Base-by-base conservation (phyloP, 2,113 vertebrate species). In the Lichenostomus cassidix region DNA sequence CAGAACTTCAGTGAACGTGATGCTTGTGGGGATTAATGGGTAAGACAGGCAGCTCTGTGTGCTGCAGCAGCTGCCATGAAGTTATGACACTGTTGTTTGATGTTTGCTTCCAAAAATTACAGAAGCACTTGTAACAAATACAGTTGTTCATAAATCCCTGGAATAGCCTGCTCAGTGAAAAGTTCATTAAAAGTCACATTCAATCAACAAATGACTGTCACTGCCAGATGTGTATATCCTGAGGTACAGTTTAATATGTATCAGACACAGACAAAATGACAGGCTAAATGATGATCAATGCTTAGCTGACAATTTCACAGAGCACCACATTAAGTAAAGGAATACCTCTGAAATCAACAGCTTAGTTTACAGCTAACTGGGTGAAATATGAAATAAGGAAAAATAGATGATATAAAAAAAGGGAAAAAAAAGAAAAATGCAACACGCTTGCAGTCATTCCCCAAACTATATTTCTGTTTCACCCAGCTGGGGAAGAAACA, bases 131-230 rank as follows among this genome's bases (percentile, higher is more conserved):
- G n/a, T 65, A 60, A 79, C 37, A 90, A 88, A 90, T 65, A 15
- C 19, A 68, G 69, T 65, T 90, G 87, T 71, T 90, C 33, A 69
- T 68, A 76, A 94, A 81, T 47, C 41, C 46, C 52, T 49, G 50
- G 81, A 52, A 70, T 42, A 88, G 88, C 52, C 62, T 94, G 16
- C 39, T 92, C 52, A 70, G 83, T 80, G 76, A 87, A 95, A 90
- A 94, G 59, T 93, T 95, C 92, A 86, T 89, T 77, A 82, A 64
- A 96, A 96, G 90, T 93, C 93, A 88, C 83, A 92, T 86, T 92
- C 85, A 76, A 92, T 95, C 96, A 92, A 83, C 55, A 88, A 96
- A 46, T 75, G 15, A 74, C 73, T 91, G 78, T 80, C 84, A 94
- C 35, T 0, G 0, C 47, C 92, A 96, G 92, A 92, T 89, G 76